A percentile compares a stretch with the other conserved stretches of the same genome.
These are phyloP conservation scores for Hippoglossus hippoglossus DNA, from an alignment of 2,797 vertebrate species.

Conservation along the genomic window DNA sequence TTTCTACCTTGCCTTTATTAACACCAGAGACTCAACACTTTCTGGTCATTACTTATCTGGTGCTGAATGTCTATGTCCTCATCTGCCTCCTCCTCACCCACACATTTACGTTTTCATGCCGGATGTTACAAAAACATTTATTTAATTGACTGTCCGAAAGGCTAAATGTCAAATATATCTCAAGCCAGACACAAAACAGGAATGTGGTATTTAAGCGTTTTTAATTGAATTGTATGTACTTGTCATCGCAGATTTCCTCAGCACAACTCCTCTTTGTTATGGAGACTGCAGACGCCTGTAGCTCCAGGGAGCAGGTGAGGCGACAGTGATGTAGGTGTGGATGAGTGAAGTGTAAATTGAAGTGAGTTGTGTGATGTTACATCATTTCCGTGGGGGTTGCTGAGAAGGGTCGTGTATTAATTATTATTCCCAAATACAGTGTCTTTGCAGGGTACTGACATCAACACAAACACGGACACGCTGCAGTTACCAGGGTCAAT, in stretches of 20 bases:
- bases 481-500: conserved; percentile 1
- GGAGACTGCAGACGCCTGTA: conserved; percentile 3
- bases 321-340: neutral
- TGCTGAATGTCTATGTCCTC: neutral
- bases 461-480: neutral
- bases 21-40: no score
- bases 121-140: neutral
- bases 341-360: conserved; percentile 33
- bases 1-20: neutral
- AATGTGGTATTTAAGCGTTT: neutral
- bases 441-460: neutral
- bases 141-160: no score
- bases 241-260: conserved; percentile 9
- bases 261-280: neutral
- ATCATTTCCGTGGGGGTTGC: conserved; percentile 8
- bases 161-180: neutral
- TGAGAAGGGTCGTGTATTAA: conserved; percentile 25
- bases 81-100: no score
- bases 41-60: neutral
- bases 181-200: neutral
- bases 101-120: neutral
- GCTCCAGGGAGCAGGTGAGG: conserved; percentile 12
- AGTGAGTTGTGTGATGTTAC: conserved; percentile 9
- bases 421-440: neutral
- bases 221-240: neutral